These are phyloP conservation scores for Oxygymnocypris stewartii DNA, from an alignment of 2,113 vertebrate genomes.

Conservation along the genomic window DNA sequence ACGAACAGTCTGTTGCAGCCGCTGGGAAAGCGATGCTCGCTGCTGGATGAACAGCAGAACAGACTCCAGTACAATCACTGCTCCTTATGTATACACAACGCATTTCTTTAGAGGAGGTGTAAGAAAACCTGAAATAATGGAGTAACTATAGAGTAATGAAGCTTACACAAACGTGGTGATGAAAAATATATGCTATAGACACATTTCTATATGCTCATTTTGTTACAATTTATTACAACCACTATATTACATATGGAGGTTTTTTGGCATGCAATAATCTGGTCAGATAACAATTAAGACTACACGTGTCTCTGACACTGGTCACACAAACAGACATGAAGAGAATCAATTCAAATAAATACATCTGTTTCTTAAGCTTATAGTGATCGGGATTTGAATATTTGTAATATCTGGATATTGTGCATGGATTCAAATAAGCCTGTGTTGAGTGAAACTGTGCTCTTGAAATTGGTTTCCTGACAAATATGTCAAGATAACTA, in stretches of 20 bases:
- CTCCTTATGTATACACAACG: neutral
- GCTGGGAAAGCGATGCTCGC: slow-evolving; percentile 26
- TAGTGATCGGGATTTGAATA: neutral
- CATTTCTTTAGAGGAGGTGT: neutral
- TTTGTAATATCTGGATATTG: neutral
- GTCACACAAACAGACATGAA: slow-evolving; percentile 41
- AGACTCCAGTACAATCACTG: slow-evolving; percentile 14
- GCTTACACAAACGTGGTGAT: slow-evolving; percentile 15
- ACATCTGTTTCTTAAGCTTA: neutral
- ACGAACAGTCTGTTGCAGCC: slow-evolving; percentile 20
- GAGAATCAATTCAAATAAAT: slow-evolving; percentile 2
- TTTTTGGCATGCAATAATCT: slow-evolving; percentile 80
- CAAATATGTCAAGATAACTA: no score
- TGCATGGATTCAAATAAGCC: neutral
- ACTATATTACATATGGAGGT: slow-evolving; percentile 65
- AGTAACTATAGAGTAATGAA: neutral
- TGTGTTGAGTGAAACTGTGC: neutral
- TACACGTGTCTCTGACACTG: neutral
- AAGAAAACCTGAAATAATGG: neutral
- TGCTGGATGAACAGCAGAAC: slow-evolving; percentile 29
- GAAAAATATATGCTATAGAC: slow-evolving; percentile 21
- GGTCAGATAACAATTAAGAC: slow-evolving; percentile 59
- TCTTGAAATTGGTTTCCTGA: slow-evolving; percentile 16
- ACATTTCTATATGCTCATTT: slow-evolving; percentile 33
- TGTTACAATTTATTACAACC: slow-evolving; percentile 59